Percentiles rank a stretch among this genome's conserved stretches.
These are phyloP conservation scores for Macrotis lagotis DNA, from an alignment of 2,113 vertebrate genomes.

Conservation along the genomic window DNA sequence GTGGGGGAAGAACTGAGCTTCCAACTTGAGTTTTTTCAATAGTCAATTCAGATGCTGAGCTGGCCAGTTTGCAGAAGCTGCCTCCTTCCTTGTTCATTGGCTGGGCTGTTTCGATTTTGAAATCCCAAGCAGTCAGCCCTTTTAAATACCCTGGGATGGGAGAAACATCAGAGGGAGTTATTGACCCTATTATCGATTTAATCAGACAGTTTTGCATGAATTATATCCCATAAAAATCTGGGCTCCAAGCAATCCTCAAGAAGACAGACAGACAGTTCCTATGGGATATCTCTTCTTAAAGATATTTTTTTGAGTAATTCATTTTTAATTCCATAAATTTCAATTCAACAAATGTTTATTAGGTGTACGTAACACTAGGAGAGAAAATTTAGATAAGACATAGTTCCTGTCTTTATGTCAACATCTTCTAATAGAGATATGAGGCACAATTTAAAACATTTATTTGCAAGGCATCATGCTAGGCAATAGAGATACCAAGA, in stretches of 20 bases:
- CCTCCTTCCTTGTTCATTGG: constrained; percentile 16
- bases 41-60: not conserved
- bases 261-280: constrained; percentile 12
- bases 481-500: not conserved
- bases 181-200: constrained; percentile 61
- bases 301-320: not conserved
- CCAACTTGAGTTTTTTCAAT: not conserved
- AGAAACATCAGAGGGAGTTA: constrained; percentile 48
- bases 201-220: constrained; percentile 57
- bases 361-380: not conserved
- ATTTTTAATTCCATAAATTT: not conserved
- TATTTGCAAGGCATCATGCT: not conserved
- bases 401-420: not conserved
- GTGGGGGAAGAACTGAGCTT: not conserved
- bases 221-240: constrained; percentile 44
- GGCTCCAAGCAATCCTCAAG: constrained; percentile 17
- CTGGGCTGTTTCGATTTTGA: constrained; percentile 43
- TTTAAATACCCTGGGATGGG: constrained; percentile 42
- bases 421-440: not conserved
- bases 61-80: not conserved
- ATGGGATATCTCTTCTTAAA: not conserved
- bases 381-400: not conserved
- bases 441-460: not conserved
- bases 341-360: not conserved
- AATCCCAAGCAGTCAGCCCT: constrained; percentile 50